Evolutionary conservation across 1,140 invertebrate genomes (phyloP).

Genomic region (Drosophila tropicalis): DNA sequence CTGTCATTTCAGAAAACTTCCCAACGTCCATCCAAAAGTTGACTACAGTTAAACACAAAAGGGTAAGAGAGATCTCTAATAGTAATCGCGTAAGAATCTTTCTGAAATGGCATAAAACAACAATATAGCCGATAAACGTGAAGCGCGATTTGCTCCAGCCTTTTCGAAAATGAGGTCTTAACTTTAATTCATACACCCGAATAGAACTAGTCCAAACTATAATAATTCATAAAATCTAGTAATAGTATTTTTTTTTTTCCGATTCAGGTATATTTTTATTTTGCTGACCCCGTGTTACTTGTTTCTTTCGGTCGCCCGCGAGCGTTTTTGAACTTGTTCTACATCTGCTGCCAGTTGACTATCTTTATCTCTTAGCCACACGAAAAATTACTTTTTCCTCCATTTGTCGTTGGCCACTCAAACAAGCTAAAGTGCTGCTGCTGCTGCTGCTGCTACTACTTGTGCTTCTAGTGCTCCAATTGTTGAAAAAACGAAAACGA

Average conservation of each 20-base stretch:
- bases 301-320: slow-evolving; percentile 13
- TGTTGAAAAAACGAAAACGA: slow-evolving; percentile 51
- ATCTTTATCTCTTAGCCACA: slow-evolving; percentile 20
- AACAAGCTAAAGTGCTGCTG: slow-evolving; percentile 14
- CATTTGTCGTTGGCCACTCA: slow-evolving; percentile 30
- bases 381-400: slow-evolving; percentile 27
- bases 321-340: slow-evolving; percentile 67
- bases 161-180: too few relatives aligned
- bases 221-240: too few relatives aligned
- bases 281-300: background rate
- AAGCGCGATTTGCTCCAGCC: too few relatives aligned
- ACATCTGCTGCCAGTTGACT: slow-evolving; percentile 16
- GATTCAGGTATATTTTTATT: too few relatives aligned
- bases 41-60: too few relatives aligned
- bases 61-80: too few relatives aligned
- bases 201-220: too few relatives aligned
- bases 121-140: too few relatives aligned
- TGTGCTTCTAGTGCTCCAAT: slow-evolving; percentile 42
- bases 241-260: too few relatives aligned
- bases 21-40: background rate
- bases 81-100: too few relatives aligned
- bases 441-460: slow-evolving; percentile 1
- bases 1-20: slow-evolving; percentile 1
- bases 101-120: too few relatives aligned
- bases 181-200: too few relatives aligned